phyloP scores from a whole-genome alignment of 2,888 invertebrate species.

The Platycheirus albimanus region DNA sequence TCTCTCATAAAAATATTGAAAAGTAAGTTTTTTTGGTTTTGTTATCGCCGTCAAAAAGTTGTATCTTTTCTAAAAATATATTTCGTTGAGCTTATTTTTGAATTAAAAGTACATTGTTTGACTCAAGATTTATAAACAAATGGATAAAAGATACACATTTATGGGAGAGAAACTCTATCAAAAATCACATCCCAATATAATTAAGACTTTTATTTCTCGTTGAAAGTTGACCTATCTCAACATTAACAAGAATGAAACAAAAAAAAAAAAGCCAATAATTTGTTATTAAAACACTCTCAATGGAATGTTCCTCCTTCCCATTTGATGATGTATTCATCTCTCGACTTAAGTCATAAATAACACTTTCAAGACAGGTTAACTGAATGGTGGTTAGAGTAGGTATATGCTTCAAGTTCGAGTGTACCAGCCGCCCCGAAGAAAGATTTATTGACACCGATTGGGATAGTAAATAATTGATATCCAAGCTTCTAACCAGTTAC shows the following conservation, averaged over 20 bases:
- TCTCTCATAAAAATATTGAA: constrained; percentile 47
- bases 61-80: not conserved
- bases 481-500: constrained; percentile 31
- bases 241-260: not conserved
- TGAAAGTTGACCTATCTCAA: constrained; percentile 28
- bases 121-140: constrained; percentile 12
- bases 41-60: not conserved
- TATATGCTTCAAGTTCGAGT: too few species aligned
- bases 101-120: not conserved
- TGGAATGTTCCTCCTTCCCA: not conserved
- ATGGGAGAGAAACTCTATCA: not conserved
- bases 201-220: too few species aligned
- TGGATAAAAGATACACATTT: not conserved
- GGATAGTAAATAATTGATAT: constrained; percentile 60
- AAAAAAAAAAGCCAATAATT: constrained; percentile 3
- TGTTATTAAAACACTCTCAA: not conserved
- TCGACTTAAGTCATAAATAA: constrained; percentile 47
- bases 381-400: too few species aligned
- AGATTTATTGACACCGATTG: constrained; percentile 69
- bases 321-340: constrained; percentile 32
- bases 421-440: constrained; percentile 9
- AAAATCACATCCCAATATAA: too few species aligned
- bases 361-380: constrained; percentile 43
- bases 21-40: not conserved
- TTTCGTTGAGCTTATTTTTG: not conserved